Percentiles rank a stretch among this genome's conserved stretches.
phyloP scores from a whole-genome alignment of 2,888 invertebrate species.

The Metellina segmentata region DNA sequence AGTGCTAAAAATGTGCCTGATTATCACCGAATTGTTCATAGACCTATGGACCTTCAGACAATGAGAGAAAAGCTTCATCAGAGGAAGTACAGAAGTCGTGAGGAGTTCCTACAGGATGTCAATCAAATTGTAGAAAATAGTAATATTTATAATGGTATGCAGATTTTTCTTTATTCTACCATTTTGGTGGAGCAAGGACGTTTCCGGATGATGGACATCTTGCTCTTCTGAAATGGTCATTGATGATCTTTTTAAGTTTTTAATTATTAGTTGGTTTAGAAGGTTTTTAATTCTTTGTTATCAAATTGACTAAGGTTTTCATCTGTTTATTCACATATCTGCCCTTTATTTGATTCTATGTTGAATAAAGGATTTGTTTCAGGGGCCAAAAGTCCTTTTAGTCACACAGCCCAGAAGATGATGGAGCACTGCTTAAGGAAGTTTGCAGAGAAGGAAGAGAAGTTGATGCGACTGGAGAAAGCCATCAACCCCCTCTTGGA shows the following conservation, averaged over 20 bases:
- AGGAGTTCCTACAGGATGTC: slow-evolving; percentile 96
- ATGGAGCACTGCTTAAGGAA: slow-evolving; percentile 92
- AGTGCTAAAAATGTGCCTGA: slow-evolving; percentile 96
- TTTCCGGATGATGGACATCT: not conserved
- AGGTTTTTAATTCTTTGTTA: too few species aligned
- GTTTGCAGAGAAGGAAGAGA: slow-evolving; percentile 94
- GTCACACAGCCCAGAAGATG: slow-evolving; percentile 93
- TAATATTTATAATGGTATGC: slow-evolving; percentile 90
- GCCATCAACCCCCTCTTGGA: slow-evolving; percentile 98
- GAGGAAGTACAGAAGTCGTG: slow-evolving; percentile 96
- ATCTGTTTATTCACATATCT: too few species aligned
- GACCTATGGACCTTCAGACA: slow-evolving; percentile 98
- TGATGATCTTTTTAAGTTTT: too few species aligned
- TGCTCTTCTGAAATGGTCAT: too few species aligned
- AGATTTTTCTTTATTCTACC: not conserved
- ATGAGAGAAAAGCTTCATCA: slow-evolving; percentile 94
- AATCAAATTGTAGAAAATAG: slow-evolving; percentile 98
- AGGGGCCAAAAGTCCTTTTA: slow-evolving; percentile 91
- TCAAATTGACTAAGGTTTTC: too few species aligned
- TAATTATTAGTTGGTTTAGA: too few species aligned
- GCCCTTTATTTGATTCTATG: too few species aligned
- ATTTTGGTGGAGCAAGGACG: not conserved
- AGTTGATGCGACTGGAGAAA: slow-evolving; percentile 96
- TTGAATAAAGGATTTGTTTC: too few species aligned
- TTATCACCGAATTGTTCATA: slow-evolving; percentile 93